Evolutionary conservation across 2,888 invertebrate genomes (phyloP).

Genomic region (Andrena minutula): DNA sequence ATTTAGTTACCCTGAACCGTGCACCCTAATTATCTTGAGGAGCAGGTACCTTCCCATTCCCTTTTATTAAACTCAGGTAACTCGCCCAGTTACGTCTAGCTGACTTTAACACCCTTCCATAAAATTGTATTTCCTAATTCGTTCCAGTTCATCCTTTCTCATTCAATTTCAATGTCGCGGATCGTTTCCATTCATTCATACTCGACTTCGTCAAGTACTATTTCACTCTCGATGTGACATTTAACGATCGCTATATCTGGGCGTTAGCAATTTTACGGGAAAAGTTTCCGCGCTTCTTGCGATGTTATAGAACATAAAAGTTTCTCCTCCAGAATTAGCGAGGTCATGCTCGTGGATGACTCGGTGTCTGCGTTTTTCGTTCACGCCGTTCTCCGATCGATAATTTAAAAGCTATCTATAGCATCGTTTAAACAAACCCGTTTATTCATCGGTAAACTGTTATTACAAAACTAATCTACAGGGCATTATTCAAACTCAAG

Average conservation of each 20-base stretch:
- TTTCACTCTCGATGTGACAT: not conserved
- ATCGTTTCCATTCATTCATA: not conserved
- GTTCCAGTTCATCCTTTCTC: too few species aligned
- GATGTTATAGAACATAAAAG: constrained; percentile 33
- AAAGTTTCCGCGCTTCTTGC: constrained; percentile 13
- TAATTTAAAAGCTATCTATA: constrained; percentile 55
- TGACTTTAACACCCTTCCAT: too few species aligned
- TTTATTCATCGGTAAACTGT: not conserved
- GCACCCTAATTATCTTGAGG: too few species aligned
- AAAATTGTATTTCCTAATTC: too few species aligned
- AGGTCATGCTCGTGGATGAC: constrained; percentile 37
- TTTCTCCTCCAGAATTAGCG: constrained; percentile 43
- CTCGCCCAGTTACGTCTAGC: too few species aligned
- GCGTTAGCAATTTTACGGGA: not conserved
- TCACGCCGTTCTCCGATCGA: constrained; percentile 46
- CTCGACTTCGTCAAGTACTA: not conserved
- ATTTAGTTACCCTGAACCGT: too few species aligned
- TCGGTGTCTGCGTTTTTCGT: constrained; percentile 32
- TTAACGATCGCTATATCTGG: not conserved
- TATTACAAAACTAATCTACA: too few species aligned
- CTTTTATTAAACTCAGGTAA: too few species aligned
- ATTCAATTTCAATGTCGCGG: too few species aligned
- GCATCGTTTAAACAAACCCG: constrained; percentile 13
- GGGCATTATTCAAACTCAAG: too few species aligned
- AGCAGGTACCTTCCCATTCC: too few species aligned